Evolutionary conservation across 2,113 vertebrate species (phyloP).

Genomic region (Anhinga rufa): DNA sequence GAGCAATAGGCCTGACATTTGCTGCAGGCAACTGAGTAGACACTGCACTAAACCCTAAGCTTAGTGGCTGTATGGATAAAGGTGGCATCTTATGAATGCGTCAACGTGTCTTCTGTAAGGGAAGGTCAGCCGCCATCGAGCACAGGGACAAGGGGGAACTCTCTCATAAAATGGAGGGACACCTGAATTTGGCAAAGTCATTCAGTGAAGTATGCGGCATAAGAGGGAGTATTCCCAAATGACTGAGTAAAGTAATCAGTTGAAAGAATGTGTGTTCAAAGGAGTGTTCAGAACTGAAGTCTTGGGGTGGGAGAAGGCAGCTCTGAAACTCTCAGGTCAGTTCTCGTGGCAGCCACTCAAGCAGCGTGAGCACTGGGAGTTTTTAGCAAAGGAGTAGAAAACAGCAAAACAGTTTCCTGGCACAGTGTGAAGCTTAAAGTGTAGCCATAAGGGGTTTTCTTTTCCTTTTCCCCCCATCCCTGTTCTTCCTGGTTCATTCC

Average conservation of each 20-base stretch:
- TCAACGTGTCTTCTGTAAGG: neutral
- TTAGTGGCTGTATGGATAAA: neutral
- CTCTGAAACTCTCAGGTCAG: neutral
- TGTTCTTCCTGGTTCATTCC: neutral
- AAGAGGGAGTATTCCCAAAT: neutral
- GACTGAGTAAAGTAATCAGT: neutral
- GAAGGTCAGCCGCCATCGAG: too few species aligned
- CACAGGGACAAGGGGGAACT: neutral
- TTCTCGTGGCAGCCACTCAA: neutral
- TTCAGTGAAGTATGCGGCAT: neutral
- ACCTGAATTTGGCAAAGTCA: neutral
- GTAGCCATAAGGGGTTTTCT: neutral
- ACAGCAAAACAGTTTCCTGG: neutral
- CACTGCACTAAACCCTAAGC: neutral
- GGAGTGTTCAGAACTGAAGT: neutral
- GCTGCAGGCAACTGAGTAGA: neutral
- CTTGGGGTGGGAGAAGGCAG: neutral
- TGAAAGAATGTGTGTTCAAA: neutral
- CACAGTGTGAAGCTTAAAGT: neutral
- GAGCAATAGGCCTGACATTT: neutral
- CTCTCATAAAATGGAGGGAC: neutral
- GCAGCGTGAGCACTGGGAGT: accelerated
- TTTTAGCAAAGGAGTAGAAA: neutral
- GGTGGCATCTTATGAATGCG: neutral
- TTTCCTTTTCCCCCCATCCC: neutral